These are phyloP conservation scores for Trichoplusia ni DNA, from an alignment of 1,140 invertebrate species.

Conservation along the genomic window DNA sequence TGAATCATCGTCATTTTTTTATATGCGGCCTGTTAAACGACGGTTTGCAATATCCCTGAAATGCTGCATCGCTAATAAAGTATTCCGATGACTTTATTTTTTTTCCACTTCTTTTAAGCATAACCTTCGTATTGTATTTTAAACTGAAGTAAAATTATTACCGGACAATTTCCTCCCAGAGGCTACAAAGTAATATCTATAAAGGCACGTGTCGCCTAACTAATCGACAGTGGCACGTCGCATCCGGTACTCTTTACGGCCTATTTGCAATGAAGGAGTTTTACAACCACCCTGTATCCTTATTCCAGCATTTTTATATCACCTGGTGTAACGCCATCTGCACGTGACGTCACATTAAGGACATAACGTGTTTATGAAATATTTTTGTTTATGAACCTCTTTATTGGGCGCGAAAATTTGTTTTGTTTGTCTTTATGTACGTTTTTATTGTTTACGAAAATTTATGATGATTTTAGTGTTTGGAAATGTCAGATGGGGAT, in stretches of 20 bases:
- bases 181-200: background rate
- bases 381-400: background rate
- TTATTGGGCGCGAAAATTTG: background rate
- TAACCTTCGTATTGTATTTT: no score
- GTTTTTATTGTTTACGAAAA: background rate
- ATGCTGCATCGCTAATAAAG: no score
- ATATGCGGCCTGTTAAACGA: no score
- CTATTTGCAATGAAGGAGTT: constrained; percentile 65
- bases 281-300: constrained; percentile 51
- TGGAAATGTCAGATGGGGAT: no score
- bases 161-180: constrained; percentile 5
- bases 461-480: no score
- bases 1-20: no score
- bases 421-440: background rate
- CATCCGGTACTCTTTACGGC: constrained; percentile 59
- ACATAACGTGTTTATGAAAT: background rate
- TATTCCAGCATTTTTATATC: constrained; percentile 26
- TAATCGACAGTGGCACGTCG: constrained; percentile 33
- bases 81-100: no score
- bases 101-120: no score
- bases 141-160: no score
- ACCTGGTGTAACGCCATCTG: constrained; percentile 7
- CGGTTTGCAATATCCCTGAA: no score
- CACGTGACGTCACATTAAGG: constrained; percentile 11
- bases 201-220: background rate